Base-by-base conservation (phyloP, 2,888 invertebrate genomes). In the Taphrorychus bicolor region DNA sequence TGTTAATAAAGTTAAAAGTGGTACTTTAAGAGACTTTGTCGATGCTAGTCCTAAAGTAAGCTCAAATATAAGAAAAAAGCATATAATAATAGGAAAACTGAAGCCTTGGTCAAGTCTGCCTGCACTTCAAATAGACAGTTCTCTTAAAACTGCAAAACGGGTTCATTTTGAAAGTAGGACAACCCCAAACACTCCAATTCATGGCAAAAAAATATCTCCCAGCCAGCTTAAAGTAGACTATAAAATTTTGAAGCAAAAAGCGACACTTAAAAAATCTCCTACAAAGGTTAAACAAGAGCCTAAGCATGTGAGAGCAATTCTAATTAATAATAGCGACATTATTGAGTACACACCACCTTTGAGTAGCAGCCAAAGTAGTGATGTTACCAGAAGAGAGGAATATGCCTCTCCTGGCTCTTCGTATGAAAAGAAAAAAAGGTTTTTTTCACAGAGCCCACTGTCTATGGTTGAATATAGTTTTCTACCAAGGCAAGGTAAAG, bases 91-190 rank as follows among this genome's bases (percentile, higher is more conserved):
- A 41, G 79, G 79, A 16, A 81, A 81, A 70, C 73, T 82, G 23
- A 81, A 82, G 71, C 77, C 81, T 22, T 84, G 83, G 82, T 83
- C 83, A 5, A 77, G 80, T 75, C 72, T 83, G 70, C 70, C 70
- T 5, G 78, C 79, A 74, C 72, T 83, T 69, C 74, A 74, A 61
- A 70, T 73, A 41, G 75, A 76, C 49, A 66, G 66, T 53, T 48
- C 69, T 48, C 59, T 71, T 58, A 70, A 73, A 67, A 71, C 69
- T 52, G 67, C 67, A 53, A 75, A 70, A 21, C 73, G 69, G 58
- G 65, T 78, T 17, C 70, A 77, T 63, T 75, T 73, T 32, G 76
- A 77, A 66, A 77, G 79, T 70, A 78, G 76, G 65, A 81, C 80
- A 4, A 81, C 78, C 42, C 82, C 83, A 42, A 77, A 76, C 63